These are phyloP conservation scores for Picathartes gymnocephalus DNA, from an alignment of 2,113 vertebrate species.

Conservation along the genomic window DNA sequence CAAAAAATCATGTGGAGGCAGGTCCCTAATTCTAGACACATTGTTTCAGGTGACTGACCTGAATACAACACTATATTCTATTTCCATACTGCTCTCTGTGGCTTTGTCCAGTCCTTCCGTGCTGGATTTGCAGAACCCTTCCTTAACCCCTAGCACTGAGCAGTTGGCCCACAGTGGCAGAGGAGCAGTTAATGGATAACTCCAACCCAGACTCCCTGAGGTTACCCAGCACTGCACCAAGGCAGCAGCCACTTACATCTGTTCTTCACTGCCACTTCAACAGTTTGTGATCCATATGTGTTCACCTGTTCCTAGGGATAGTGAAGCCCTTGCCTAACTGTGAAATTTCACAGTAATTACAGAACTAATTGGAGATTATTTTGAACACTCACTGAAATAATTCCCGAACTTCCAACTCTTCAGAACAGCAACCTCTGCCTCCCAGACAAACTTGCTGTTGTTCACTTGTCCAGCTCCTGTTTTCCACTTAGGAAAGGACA, in stretches of 20 bases:
- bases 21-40: background rate
- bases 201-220: no score
- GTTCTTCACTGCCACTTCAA: background rate
- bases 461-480: background rate
- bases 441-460: background rate
- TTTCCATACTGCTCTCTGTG: background rate
- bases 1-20: background rate
- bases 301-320: background rate
- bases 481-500: background rate
- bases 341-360: background rate
- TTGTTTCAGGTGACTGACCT: background rate
- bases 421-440: background rate
- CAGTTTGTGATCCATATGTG: background rate
- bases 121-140: background rate
- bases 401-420: background rate
- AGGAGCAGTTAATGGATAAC: background rate
- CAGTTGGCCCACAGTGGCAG: accelerated
- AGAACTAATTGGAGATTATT: background rate
- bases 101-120: background rate
- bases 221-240: background rate
- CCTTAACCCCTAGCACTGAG: background rate
- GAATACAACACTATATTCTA: background rate
- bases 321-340: background rate
- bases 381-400: background rate
- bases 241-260: background rate